Evolutionary conservation across 2,888 invertebrate genomes (phyloP).

Genomic region (Ophion ventricosus): DNA sequence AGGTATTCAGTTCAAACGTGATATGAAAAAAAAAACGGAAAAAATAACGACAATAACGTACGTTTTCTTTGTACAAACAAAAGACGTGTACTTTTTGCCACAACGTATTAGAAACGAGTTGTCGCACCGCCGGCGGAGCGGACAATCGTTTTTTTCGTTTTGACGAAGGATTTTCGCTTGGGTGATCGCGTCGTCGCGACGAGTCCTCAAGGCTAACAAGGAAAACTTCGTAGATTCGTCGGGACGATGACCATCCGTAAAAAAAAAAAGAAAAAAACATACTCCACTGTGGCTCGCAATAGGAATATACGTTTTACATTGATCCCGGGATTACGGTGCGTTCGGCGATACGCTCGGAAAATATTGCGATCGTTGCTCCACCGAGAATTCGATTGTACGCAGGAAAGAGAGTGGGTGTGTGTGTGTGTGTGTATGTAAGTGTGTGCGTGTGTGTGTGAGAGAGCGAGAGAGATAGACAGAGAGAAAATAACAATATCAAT

Average conservation of each 20-base stretch:
- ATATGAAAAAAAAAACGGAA: background rate
- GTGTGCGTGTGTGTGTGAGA: too few relatives aligned
- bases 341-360: constrained; percentile 25
- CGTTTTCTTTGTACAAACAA: constrained; percentile 38
- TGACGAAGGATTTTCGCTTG: constrained; percentile 4
- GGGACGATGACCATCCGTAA: background rate
- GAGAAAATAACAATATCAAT: constrained; percentile 37
- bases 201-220: background rate
- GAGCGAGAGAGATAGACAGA: too few relatives aligned
- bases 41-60: background rate
- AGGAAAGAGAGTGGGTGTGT: too few relatives aligned
- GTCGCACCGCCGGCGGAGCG: constrained; percentile 56
- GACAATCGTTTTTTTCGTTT: constrained; percentile 44
- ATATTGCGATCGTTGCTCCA: constrained; percentile 51
- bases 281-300: background rate
- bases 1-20: background rate
- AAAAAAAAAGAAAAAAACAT: constrained; percentile 1
- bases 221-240: background rate
- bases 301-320: background rate
- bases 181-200: background rate
- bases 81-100: constrained; percentile 35
- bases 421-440: too few relatives aligned
- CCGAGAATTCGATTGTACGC: constrained; percentile 28
- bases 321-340: background rate
- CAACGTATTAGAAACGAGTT: constrained; percentile 26